Conservation (phyloP, 2,113 vertebrate species). For the Mellivora capensis region DNA sequence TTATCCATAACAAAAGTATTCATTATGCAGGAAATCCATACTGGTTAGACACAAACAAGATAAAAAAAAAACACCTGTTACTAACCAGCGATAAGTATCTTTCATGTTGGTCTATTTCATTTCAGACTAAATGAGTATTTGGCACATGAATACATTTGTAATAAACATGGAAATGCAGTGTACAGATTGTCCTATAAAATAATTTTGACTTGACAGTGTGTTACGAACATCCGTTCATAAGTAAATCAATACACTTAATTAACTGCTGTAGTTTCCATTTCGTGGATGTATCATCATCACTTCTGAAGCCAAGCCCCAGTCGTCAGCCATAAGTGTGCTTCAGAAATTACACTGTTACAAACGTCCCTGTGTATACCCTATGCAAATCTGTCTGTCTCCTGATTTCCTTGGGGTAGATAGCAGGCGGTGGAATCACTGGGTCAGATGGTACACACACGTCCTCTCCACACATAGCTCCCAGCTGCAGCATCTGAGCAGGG, state of each 20-base stretch:
- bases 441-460: not conserved
- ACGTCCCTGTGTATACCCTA: not conserved
- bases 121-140: not conserved
- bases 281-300: not conserved
- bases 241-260: not conserved
- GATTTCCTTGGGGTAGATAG: not conserved
- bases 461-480: not conserved
- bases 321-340: not conserved
- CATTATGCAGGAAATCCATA: not conserved
- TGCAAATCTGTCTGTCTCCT: not conserved
- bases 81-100: not conserved
- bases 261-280: not conserved
- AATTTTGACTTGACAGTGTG: not conserved
- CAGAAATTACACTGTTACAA: not conserved
- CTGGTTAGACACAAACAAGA: not conserved
- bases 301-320: not conserved
- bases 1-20: not conserved
- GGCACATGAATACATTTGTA: not conserved
- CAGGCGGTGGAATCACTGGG: not conserved
- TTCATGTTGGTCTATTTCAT: not conserved
- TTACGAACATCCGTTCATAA: not conserved
- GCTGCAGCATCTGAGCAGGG: not conserved
- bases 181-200: not conserved
- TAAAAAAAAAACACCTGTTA: not conserved
- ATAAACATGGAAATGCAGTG: not conserved